phyloP scores from a whole-genome alignment of 1,140 invertebrate genomes.

The Pachypeltis micranthus region DNA sequence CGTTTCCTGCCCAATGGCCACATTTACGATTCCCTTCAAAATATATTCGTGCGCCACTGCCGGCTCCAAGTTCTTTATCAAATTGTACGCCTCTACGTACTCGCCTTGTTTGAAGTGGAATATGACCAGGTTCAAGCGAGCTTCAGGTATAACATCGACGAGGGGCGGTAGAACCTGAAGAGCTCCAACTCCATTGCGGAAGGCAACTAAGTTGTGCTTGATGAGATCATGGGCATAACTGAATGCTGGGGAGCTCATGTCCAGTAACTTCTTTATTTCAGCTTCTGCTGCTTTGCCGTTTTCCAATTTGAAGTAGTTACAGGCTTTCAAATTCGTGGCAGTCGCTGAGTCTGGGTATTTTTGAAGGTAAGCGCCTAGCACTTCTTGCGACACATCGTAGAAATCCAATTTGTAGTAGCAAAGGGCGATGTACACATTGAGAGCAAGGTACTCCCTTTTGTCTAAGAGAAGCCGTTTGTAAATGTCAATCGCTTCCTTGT shows the following conservation, averaged over 20 bases:
- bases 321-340: constrained; percentile 89
- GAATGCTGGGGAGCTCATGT: constrained; percentile 62
- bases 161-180: constrained; percentile 78
- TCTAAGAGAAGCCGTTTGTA: constrained; percentile 90
- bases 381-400: constrained; percentile 86
- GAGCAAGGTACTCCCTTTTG: constrained; percentile 83
- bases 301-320: constrained; percentile 77
- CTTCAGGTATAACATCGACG: constrained; percentile 93
- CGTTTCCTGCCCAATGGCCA: constrained; percentile 81
- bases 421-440: constrained; percentile 94
- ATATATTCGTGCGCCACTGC: constrained; percentile 93
- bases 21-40: constrained; percentile 90
- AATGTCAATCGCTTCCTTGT: constrained; percentile 97
- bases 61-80: constrained; percentile 87
- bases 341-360: constrained; percentile 88
- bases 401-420: constrained; percentile 97
- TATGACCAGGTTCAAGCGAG: constrained; percentile 88
- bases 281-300: constrained; percentile 88
- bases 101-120: constrained; percentile 88
- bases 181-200: constrained; percentile 86
- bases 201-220: constrained; percentile 92
- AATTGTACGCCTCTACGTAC: constrained; percentile 73
- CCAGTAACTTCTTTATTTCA: constrained; percentile 65
- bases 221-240: constrained; percentile 88
- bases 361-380: constrained; percentile 83